phyloP scores from a whole-genome alignment of 1,140 invertebrate genomes.

The Marisa cornuarietis region DNA sequence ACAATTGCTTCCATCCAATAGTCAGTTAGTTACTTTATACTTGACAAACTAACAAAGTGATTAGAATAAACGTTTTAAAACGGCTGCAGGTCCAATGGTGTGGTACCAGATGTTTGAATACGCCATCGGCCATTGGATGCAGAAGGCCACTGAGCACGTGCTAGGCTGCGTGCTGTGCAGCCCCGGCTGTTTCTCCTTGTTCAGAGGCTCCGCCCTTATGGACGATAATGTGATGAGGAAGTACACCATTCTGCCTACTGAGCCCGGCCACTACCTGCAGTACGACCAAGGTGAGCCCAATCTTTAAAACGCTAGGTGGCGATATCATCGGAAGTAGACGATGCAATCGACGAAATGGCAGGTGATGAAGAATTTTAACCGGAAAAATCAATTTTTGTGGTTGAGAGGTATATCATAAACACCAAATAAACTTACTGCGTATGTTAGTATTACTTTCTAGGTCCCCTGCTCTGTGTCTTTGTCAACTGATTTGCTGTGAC shows the following conservation, averaged over 20 bases:
- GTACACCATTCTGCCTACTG: slow-evolving; percentile 70
- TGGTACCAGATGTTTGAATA: slow-evolving; percentile 78
- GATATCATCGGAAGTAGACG: not conserved
- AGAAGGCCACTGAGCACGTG: slow-evolving; percentile 75
- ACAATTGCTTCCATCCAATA: not conserved
- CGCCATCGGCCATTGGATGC: slow-evolving; percentile 62
- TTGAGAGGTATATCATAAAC: too few relatives aligned
- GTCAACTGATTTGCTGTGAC: too few relatives aligned
- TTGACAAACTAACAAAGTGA: too few relatives aligned
- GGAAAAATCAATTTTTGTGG: too few relatives aligned
- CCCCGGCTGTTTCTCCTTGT: slow-evolving; percentile 72
- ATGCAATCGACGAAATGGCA: not conserved
- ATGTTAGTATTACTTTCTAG: too few relatives aligned
- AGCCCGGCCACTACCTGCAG: slow-evolving; percentile 73
- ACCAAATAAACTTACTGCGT: too few relatives aligned
- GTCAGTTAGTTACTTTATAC: not conserved
- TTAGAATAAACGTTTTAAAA: too few relatives aligned
- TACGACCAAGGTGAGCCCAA: slow-evolving; percentile 71
- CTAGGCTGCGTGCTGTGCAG: slow-evolving; percentile 75
- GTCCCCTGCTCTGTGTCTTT: too few relatives aligned
- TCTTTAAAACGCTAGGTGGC: too few relatives aligned
- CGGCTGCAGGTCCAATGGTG: slow-evolving; percentile 67
- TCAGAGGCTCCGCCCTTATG: slow-evolving; percentile 72
- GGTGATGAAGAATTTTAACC: not conserved
- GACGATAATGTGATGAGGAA: slow-evolving; percentile 73